Conservation (phyloP, 2,888 invertebrate genomes). For the Dastarcus helophoroides region DNA sequence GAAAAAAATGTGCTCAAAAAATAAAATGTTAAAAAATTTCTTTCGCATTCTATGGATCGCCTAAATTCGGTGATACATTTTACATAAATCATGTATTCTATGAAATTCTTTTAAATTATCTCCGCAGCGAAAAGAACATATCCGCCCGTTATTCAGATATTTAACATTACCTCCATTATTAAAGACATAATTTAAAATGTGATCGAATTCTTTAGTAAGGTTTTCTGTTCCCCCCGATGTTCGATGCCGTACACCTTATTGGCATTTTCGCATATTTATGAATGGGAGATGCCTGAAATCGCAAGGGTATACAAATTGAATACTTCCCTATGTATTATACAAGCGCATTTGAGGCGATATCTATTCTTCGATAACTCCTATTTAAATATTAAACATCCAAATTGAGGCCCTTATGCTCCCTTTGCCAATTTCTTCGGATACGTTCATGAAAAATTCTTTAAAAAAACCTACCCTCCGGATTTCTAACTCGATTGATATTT, state of each 20-base stretch:
- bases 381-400: slow-evolving; percentile 19
- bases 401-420: slow-evolving; percentile 9
- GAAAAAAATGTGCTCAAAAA: too few relatives aligned
- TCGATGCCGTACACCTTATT: slow-evolving; percentile 12
- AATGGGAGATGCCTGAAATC: slow-evolving; percentile 14
- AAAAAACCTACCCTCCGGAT: too few relatives aligned
- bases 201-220: slow-evolving; percentile 11
- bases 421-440: slow-evolving; percentile 4
- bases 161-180: slow-evolving; percentile 8
- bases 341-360: slow-evolving; percentile 15
- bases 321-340: slow-evolving; percentile 13
- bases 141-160: not conserved
- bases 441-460: too few relatives aligned
- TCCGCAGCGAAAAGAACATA: too few relatives aligned
- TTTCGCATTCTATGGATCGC: too few relatives aligned
- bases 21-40: too few relatives aligned
- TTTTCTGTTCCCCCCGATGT: slow-evolving; percentile 7
- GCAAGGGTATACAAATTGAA: slow-evolving; percentile 18
- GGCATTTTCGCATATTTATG: slow-evolving; percentile 19
- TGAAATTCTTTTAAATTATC: too few relatives aligned
- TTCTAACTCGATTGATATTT: too few relatives aligned
- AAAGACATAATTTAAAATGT: slow-evolving; percentile 13
- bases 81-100: too few relatives aligned
- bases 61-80: too few relatives aligned
- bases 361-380: slow-evolving; percentile 20